A percentile compares a stretch with the other conserved stretches of the same genome.
These are phyloP conservation scores for Papilio demoleus DNA, from an alignment of 2,888 invertebrate genomes.

Conservation along the genomic window DNA sequence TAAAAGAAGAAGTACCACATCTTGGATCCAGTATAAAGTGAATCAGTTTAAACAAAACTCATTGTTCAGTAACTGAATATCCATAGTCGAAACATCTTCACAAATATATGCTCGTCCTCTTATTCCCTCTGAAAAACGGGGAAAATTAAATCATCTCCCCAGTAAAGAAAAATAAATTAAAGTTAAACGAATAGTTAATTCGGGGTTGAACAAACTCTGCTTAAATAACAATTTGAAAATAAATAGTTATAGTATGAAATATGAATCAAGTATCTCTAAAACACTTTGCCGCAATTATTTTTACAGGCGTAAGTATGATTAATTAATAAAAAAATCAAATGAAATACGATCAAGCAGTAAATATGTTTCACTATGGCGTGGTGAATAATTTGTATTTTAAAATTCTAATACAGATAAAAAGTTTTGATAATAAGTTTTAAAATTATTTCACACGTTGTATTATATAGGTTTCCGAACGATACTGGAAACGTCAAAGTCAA, in stretches of 20 bases:
- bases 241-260: too few relatives aligned
- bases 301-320: not conserved
- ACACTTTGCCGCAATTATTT: constrained; percentile 2
- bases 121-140: not conserved
- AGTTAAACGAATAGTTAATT: not conserved
- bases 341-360: not conserved
- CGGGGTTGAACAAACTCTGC: too few relatives aligned
- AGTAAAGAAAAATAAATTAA: not conserved
- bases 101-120: not conserved
- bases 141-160: not conserved
- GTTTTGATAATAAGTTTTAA: too few relatives aligned
- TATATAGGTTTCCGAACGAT: constrained; percentile 22
- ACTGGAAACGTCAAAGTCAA: not conserved
- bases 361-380: too few relatives aligned
- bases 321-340: not conserved
- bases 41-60: too few relatives aligned
- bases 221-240: too few relatives aligned
- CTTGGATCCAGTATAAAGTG: too few relatives aligned
- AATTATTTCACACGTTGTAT: not conserved
- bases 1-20: too few relatives aligned
- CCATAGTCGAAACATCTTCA: not conserved
- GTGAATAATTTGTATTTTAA: too few relatives aligned
- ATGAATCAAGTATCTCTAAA: not conserved
- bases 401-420: not conserved
- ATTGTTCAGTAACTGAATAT: too few relatives aligned